Evolutionary conservation across 2,888 invertebrate species (phyloP).

Genomic region (Agrochola circellaris): DNA sequence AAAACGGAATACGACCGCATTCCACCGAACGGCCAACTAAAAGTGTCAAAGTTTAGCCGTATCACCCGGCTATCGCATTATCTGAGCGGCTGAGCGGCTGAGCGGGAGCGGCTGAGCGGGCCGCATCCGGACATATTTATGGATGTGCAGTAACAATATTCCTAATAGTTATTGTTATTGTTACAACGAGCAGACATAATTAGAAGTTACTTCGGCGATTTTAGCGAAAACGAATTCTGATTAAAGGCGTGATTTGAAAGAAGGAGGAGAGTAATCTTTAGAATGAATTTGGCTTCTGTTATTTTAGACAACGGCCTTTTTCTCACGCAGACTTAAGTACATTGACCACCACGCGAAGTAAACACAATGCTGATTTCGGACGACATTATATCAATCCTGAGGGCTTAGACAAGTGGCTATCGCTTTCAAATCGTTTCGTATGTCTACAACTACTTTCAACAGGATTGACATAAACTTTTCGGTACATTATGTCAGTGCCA

Average conservation of each 20-base stretch:
- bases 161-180: constrained; percentile 64
- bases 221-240: neutral
- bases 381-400: too few species aligned
- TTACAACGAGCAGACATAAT: constrained; percentile 10
- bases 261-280: neutral
- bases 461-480: too few species aligned
- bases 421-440: neutral
- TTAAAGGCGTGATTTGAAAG: neutral
- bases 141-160: constrained; percentile 65
- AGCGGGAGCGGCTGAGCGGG: constrained; percentile 6
- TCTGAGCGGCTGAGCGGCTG: constrained; percentile 42
- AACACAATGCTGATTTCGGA: neutral
- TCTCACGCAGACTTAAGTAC: neutral
- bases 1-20: constrained; percentile 64
- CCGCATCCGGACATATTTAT: constrained; percentile 63
- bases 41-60: constrained; percentile 65
- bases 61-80: constrained; percentile 64
- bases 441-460: too few species aligned
- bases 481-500: too few species aligned
- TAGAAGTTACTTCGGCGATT: constrained; percentile 27
- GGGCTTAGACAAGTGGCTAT: too few species aligned
- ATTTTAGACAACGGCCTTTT: neutral
- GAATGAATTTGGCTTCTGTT: neutral
- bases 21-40: constrained; percentile 55
- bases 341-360: too few species aligned